These are phyloP conservation scores for Plebejus anna DNA, from an alignment of 2,888 invertebrate species.

Conservation along the genomic window DNA sequence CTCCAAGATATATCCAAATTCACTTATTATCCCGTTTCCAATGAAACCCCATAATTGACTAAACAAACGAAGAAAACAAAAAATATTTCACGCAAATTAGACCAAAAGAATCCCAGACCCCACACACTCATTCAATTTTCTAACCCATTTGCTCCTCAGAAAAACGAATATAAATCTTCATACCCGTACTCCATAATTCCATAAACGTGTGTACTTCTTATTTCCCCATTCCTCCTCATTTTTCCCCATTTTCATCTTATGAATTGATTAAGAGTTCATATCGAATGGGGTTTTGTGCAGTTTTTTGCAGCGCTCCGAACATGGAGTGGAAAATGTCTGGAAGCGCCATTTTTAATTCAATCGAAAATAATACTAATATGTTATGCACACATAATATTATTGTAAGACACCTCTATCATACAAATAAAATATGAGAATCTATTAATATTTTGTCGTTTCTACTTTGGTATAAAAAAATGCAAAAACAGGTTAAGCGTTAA, in stretches of 20 bases:
- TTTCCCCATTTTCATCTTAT: conserved; percentile 60
- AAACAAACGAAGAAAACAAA: conserved; percentile 19
- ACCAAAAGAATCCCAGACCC: conserved; percentile 62
- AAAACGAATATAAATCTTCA: conserved; percentile 60
- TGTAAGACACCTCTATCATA: too few relatives aligned
- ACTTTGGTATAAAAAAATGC: too few relatives aligned
- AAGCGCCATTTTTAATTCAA: neutral
- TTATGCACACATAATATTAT: too few relatives aligned
- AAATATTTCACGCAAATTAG: conserved; percentile 52
- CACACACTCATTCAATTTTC: conserved; percentile 76
- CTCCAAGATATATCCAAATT: neutral
- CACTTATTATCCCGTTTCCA: conserved; percentile 44
- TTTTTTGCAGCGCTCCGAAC: conserved; percentile 48
- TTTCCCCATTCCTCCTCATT: conserved; percentile 49
- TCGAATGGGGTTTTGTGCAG: conserved; percentile 58
- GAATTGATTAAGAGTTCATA: conserved; percentile 76
- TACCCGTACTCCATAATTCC: conserved; percentile 73
- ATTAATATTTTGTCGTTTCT: too few relatives aligned
- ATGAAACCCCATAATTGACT: neutral
- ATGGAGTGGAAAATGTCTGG: neutral
- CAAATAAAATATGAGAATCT: too few relatives aligned
- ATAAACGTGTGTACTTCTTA: conserved; percentile 69
- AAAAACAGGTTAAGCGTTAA: too few relatives aligned
- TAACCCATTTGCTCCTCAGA: conserved; percentile 79
- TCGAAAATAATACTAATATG: too few relatives aligned